A percentile compares a stretch with the other conserved stretches of the same genome.
Evolutionary conservation across 1,140 invertebrate species (phyloP).

Genomic region (Drosophila parabipectinata): DNA sequence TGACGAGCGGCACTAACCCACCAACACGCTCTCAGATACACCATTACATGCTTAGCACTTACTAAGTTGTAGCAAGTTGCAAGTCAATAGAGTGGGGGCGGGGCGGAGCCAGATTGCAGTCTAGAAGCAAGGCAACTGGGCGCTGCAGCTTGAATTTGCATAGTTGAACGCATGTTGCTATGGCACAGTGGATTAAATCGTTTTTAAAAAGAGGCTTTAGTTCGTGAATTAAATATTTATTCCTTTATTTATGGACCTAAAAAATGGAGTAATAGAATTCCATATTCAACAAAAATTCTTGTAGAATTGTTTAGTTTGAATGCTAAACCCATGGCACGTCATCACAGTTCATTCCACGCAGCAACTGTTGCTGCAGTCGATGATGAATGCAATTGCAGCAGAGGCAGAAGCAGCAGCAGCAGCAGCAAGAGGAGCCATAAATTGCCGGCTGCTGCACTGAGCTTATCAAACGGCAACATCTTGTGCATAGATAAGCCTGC

Average conservation of each 20-base stretch:
- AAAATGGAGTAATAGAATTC: background rate
- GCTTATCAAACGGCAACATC: constrained; percentile 81
- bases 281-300: background rate
- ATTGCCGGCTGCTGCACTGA: constrained; percentile 70
- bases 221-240: background rate
- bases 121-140: constrained; percentile 24
- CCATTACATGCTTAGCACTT: constrained; percentile 27
- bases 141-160: constrained; percentile 71
- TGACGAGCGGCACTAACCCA: constrained; percentile 67
- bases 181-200: constrained; percentile 5
- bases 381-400: constrained; percentile 61
- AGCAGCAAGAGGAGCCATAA: constrained; percentile 55
- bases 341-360: constrained; percentile 59
- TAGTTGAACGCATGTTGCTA: constrained; percentile 76
- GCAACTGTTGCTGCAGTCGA: constrained; percentile 66
- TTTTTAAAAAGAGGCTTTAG: no score
- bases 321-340: background rate
- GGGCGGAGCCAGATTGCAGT: constrained; percentile 14
- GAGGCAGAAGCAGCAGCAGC: constrained; percentile 4
- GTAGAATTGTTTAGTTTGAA: no score
- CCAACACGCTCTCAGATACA: constrained; percentile 22
- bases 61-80: constrained; percentile 81
- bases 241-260: background rate
- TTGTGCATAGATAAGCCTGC: constrained; percentile 77
- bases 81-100: constrained; percentile 58